A percentile compares a stretch with the other conserved stretches of the same genome.
Conservation (phyloP, 2,888 invertebrate species). For the Stenchaetothrips biformis region DNA sequence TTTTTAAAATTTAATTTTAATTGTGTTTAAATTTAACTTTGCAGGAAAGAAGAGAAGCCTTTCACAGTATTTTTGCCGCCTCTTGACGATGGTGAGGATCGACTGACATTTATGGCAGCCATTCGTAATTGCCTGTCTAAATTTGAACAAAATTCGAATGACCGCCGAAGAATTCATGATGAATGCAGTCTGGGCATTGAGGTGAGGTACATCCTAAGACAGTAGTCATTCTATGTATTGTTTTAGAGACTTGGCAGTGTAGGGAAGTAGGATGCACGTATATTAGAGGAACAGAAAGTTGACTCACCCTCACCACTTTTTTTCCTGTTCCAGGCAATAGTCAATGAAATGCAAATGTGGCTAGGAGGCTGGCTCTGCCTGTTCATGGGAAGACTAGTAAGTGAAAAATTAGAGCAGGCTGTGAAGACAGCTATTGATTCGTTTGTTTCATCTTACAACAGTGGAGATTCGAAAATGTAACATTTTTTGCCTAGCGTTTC, state of each 20-base stretch:
- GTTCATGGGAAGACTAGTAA: neutral
- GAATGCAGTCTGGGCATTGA: neutral
- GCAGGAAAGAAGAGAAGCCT: neutral
- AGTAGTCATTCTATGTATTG: neutral
- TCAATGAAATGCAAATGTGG: neutral
- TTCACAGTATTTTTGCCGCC: neutral
- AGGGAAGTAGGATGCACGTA: neutral
- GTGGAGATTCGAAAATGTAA: neutral
- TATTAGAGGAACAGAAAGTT: neutral
- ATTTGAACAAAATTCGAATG: neutral
- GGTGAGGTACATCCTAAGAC: neutral
- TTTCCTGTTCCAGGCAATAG: neutral
- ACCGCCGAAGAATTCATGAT: neutral
- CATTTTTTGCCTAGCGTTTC: neutral
- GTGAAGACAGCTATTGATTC: neutral
- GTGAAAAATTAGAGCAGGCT: neutral
- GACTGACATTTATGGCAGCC: neutral
- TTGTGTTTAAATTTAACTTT: neutral
- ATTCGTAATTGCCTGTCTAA: neutral
- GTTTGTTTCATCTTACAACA: neutral
- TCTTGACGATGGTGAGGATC: neutral
- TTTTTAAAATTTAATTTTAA: neutral
- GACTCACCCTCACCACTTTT: too few relatives aligned
- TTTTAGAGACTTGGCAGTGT: neutral
- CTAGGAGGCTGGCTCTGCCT: neutral